Percentiles rank a stretch among this genome's conserved stretches.
Evolutionary conservation across 2,888 invertebrate species (phyloP).

Genomic region (Andrena praecox): DNA sequence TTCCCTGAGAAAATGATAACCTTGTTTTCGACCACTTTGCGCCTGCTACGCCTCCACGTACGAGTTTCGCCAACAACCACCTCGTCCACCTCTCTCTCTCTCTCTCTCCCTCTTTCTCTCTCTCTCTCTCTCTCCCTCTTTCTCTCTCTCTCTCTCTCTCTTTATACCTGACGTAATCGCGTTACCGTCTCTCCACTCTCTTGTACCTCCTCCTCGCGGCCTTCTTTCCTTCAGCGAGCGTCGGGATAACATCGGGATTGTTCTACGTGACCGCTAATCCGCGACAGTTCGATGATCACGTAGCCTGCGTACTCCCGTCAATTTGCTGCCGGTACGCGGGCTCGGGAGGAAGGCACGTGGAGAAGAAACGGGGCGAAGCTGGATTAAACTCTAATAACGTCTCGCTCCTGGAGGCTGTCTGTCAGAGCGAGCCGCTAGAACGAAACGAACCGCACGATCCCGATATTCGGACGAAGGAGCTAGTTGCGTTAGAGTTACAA

Average conservation of each 20-base stretch:
- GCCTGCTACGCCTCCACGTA: conserved; percentile 58
- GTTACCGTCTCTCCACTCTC: conserved; percentile 49
- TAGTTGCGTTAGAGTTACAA: not conserved
- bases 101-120: not conserved
- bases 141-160: not conserved
- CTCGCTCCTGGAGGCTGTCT: too few relatives aligned
- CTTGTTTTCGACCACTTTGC: conserved; percentile 75
- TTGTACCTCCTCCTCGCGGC: conserved; percentile 5
- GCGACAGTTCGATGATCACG: conserved; percentile 59
- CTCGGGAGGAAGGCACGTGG: not conserved
- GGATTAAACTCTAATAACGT: not conserved
- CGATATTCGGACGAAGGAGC: not conserved
- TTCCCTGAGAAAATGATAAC: conserved; percentile 75
- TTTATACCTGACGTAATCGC: conserved; percentile 68
- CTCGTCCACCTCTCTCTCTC: conserved; percentile 18
- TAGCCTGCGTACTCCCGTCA: conserved; percentile 42
- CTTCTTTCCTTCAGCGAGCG: conserved; percentile 32
- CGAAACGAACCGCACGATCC: too few relatives aligned
- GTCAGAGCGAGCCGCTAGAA: too few relatives aligned
- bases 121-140: conserved; percentile 21
- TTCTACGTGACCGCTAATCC: conserved; percentile 67
- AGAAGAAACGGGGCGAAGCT: not conserved
- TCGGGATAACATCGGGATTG: conserved; percentile 64
- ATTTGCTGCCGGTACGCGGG: conserved; percentile 23
- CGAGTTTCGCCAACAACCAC: conserved; percentile 63